These are phyloP conservation scores for Dasypus novemcinctus DNA, from an alignment of 2,113 vertebrate genomes.

Conservation along the genomic window DNA sequence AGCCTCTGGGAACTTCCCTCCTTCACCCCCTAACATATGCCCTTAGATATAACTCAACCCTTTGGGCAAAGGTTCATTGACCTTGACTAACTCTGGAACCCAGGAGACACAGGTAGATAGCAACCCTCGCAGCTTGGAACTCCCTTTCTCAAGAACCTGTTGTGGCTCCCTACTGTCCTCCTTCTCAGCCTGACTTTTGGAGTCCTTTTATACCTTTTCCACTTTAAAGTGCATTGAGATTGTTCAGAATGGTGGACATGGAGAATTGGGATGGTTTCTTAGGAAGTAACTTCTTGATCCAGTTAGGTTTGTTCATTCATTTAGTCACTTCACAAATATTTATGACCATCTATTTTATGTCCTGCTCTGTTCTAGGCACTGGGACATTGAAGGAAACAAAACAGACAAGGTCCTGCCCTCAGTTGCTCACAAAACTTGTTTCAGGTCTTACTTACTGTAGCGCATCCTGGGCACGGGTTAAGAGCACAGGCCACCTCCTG, in stretches of 20 bases:
- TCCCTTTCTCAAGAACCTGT: not conserved
- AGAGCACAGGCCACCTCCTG: not conserved
- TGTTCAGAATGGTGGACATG: not conserved
- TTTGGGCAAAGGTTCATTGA: not conserved
- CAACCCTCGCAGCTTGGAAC: not conserved
- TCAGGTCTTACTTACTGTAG: not conserved
- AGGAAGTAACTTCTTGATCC: not conserved
- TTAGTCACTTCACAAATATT: not conserved
- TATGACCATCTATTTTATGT: not conserved
- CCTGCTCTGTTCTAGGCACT: not conserved
- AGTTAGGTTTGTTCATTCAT: not conserved
- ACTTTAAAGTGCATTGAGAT: not conserved
- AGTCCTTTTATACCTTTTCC: not conserved
- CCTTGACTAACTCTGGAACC: not conserved
- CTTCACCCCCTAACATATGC: not conserved
- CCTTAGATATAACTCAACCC: not conserved
- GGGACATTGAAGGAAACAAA: not conserved
- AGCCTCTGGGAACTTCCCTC: not conserved
- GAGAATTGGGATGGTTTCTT: not conserved
- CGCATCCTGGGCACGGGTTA: accelerated
- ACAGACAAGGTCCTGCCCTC: not conserved
- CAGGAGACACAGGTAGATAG: not conserved
- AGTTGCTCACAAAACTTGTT: not conserved
- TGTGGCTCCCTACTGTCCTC: not conserved
- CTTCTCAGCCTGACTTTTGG: not conserved